phyloP scores from a whole-genome alignment of 2,113 vertebrate species.

The Canis aureus region DNA sequence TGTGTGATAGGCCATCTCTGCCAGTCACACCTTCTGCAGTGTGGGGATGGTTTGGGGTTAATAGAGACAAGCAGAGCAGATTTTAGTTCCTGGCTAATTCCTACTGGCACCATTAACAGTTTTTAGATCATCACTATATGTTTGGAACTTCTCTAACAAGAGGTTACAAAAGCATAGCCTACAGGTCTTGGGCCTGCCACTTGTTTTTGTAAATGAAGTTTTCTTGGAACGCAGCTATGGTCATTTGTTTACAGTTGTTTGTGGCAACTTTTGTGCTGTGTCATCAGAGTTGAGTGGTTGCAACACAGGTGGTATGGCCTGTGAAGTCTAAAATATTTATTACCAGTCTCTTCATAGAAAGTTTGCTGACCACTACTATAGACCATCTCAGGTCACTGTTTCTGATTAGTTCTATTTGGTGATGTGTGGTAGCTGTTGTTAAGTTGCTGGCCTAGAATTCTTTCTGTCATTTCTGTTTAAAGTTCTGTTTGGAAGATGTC shows the following conservation, averaged over 20 bases:
- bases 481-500: background rate
- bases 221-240: background rate
- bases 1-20: no score
- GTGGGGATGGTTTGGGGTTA: background rate
- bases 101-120: background rate
- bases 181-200: no score
- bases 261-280: background rate
- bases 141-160: background rate
- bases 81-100: background rate
- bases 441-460: background rate
- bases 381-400: background rate
- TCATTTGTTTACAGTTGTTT: slow-evolving; percentile 4
- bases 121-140: background rate
- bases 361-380: background rate
- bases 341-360: background rate
- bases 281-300: background rate
- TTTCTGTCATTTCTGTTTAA: slow-evolving; percentile 2
- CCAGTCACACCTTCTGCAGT: background rate
- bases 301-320: background rate
- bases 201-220: background rate
- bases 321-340: background rate
- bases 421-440: background rate
- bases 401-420: slow-evolving; percentile 32
- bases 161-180: background rate
- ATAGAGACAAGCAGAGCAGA: background rate